These are phyloP conservation scores for Bergia sp. DNA, from an alignment of 92 coral and sea anemone species.

Conservation along the genomic window DNA sequence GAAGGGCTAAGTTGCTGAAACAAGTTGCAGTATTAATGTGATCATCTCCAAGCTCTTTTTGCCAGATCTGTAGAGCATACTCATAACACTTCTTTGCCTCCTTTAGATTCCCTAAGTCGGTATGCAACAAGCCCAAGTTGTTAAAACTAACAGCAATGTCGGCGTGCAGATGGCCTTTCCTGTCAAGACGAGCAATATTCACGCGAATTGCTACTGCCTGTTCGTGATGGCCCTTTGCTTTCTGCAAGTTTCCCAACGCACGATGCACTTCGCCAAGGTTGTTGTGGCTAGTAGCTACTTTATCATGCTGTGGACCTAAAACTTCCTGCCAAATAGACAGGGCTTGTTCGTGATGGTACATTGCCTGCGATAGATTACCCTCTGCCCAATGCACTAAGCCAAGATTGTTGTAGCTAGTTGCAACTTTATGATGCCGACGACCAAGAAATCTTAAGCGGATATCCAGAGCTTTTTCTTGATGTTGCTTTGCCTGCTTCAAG, in stretches of 20 bases:
- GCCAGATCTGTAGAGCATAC: constrained; percentile 14
- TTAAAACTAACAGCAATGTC: background rate
- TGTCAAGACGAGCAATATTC: background rate
- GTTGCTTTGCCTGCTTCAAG: constrained; percentile 27
- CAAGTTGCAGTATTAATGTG: constrained; percentile 27
- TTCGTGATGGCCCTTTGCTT: constrained; percentile 22
- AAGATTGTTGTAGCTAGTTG: background rate
- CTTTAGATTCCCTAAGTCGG: background rate
- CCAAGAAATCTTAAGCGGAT: constrained; percentile 1
- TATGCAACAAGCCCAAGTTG: constrained; percentile 12
- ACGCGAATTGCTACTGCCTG: background rate
- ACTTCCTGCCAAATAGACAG: background rate
- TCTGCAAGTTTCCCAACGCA: background rate
- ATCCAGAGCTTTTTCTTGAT: constrained; percentile 17
- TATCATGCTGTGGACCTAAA: background rate
- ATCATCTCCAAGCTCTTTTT: background rate
- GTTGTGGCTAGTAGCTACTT: background rate
- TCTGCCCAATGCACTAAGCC: constrained; percentile 1
- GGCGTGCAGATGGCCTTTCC: background rate
- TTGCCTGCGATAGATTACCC: background rate
- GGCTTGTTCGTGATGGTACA: background rate
- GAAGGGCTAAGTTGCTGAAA: constrained; percentile 16
- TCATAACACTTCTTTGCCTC: constrained; percentile 14
- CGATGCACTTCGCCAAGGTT: background rate
- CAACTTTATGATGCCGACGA: background rate